Conservation (phyloP, 1,140 invertebrate species). For the Eueides isabella region DNA sequence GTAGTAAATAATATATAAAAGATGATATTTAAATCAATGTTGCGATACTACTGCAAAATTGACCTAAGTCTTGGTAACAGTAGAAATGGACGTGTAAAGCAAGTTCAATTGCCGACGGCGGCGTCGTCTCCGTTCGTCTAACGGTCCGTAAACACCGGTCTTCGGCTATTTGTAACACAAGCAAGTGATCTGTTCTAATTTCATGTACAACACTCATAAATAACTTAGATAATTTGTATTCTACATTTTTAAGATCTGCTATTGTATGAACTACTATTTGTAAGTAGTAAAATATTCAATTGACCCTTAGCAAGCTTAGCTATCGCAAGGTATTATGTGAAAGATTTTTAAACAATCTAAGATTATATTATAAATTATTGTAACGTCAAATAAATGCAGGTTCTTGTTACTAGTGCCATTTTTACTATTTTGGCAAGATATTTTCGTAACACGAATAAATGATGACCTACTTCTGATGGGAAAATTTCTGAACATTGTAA, state of each 20-base stretch:
- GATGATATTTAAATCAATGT: neutral
- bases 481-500: neutral
- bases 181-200: slow-evolving; percentile 28
- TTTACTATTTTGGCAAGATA: no score
- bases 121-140: slow-evolving; percentile 49
- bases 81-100: slow-evolving; percentile 49
- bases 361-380: neutral
- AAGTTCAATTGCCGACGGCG: slow-evolving; percentile 48
- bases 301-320: neutral
- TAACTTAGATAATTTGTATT: neutral
- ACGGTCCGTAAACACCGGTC: slow-evolving; percentile 49
- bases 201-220: slow-evolving; percentile 19
- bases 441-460: no score
- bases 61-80: slow-evolving; percentile 34
- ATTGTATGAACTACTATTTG: neutral
- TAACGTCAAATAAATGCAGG: neutral
- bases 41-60: slow-evolving; percentile 4
- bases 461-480: neutral
- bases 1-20: neutral
- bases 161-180: slow-evolving; percentile 27
- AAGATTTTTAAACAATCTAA: neutral
- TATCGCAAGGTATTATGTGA: neutral
- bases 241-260: neutral
- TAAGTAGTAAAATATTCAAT: neutral
- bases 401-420: neutral